Percentiles rank a stretch among this genome's conserved stretches.
Conservation (phyloP, 2,797 vertebrate genomes). For the Clarias laeviceps region DNA sequence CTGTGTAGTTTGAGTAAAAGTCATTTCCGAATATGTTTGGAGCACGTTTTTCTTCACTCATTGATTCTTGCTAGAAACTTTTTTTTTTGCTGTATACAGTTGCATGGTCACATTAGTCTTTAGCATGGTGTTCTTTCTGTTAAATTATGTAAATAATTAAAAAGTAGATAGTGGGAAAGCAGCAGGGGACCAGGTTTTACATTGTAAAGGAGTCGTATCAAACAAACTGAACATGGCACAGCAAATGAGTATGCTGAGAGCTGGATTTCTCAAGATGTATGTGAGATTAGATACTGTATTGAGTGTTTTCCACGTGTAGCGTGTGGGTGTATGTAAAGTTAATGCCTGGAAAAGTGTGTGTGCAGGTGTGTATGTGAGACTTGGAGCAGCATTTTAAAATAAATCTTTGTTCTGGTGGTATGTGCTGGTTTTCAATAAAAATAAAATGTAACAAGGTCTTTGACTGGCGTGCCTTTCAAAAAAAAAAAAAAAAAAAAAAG, state of each 20-base stretch:
- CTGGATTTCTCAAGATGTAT: constrained; percentile 53
- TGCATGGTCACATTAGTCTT: constrained; percentile 14
- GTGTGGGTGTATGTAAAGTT: constrained; percentile 17
- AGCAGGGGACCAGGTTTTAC: constrained; percentile 33
- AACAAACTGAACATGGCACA: constrained; percentile 32
- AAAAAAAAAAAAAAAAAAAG: not conserved
- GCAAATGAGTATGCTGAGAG: constrained; percentile 41
- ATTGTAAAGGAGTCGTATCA: constrained; percentile 22
- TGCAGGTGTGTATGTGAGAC: constrained; percentile 7
- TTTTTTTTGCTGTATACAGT: not conserved
- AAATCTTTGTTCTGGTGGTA: constrained; percentile 64
- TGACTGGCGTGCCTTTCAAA: constrained; percentile 23
- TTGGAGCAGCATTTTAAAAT: constrained; percentile 48
- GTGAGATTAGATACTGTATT: constrained; percentile 42
- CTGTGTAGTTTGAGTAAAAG: not conserved
- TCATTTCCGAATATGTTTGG: not conserved
- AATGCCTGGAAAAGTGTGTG: constrained; percentile 12
- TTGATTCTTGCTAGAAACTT: not conserved
- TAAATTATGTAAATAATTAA: constrained; percentile 22
- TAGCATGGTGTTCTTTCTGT: not conserved
- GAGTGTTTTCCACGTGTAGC: constrained; percentile 13
- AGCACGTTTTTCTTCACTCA: not conserved
- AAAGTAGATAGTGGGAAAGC: not conserved
- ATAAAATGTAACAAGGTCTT: constrained; percentile 59
- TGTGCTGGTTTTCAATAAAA: constrained; percentile 62